These are phyloP conservation scores for Agriopis leucophaearia DNA, from an alignment of 2,888 invertebrate species.

Conservation along the genomic window DNA sequence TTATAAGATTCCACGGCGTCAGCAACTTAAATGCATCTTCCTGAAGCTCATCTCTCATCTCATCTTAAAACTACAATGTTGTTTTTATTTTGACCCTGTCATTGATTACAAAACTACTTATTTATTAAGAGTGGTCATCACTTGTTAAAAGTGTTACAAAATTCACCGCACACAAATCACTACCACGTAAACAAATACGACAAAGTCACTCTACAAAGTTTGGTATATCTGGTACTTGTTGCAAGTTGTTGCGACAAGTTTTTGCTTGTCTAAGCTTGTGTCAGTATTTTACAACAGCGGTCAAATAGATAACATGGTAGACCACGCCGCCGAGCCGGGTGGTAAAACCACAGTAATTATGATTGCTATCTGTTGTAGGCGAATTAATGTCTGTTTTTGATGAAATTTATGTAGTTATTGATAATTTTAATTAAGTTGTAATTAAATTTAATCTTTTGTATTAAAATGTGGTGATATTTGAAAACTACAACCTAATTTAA, in stretches of 20 bases:
- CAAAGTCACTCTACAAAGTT: neutral
- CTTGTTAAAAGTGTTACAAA: no score
- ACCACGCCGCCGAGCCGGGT: constrained; percentile 12
- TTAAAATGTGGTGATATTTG: neutral
- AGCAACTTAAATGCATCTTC: no score
- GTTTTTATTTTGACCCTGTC: no score
- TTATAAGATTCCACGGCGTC: no score
- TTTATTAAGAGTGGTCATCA: no score
- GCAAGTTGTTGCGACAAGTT: neutral
- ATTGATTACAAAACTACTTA: no score
- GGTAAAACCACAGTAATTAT: constrained; percentile 25
- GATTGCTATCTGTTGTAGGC: constrained; percentile 12
- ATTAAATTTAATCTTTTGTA: no score
- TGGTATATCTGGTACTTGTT: neutral
- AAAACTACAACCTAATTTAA: no score
- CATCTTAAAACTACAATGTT: no score
- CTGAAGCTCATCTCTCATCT: no score
- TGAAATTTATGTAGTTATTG: neutral
- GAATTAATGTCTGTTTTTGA: constrained; percentile 16
- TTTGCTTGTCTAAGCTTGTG: neutral
- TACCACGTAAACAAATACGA: no score
- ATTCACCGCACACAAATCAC: no score
- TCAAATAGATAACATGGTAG: neutral
- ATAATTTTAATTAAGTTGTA: constrained; percentile 2
- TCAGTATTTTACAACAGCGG: neutral